Base-by-base conservation (phyloP, 2,888 invertebrate species). In the Clanis bilineata region DNA sequence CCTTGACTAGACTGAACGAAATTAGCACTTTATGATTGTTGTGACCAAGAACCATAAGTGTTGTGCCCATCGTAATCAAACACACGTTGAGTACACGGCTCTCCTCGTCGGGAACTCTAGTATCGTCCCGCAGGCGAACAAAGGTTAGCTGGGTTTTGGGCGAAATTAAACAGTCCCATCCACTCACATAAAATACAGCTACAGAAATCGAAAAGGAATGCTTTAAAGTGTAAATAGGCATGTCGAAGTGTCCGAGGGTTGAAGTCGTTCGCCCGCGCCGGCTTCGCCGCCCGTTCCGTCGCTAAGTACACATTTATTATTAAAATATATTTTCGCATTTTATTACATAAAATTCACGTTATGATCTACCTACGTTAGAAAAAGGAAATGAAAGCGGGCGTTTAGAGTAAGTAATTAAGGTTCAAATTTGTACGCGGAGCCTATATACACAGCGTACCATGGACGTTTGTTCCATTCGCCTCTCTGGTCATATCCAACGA, bases 291-390 rank as follows among this genome's bases (percentile, higher is more conserved):
- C 84, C 82, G 84, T 87, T 83, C 88, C 89, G 81, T 84, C 77
- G 88, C 90, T 90, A 90, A 90, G 85, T 91, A 91, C 91, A 91
- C 88, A 87, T 85, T 91, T 88, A 90, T 91, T 91, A 92, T 90
- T 91, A 91, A 92, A 91, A 91, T 92, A 92, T 92, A 92, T 90
- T 87, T 89, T 86, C 88, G 90, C 91, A 89, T 90, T 92, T 86
- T 90, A 90, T 91, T 92, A 92, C 90, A 91, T 90, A 92, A 90
- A 91, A 91, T 92, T 92, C 88, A 92, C 89, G 91, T 92, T 90
- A 90, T 87, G 89, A 83, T 88, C 91, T 91, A 91, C 87, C 90
- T 91, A 92, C 85, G 80, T 89, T 90, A 90, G 86, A 90, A 90
- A 45, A 91, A 90, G 78, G 77, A 85, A 87, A 85, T 69, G 86